Base-by-base conservation (phyloP, 2,113 vertebrate genomes). In the Zapornia atra region DNA sequence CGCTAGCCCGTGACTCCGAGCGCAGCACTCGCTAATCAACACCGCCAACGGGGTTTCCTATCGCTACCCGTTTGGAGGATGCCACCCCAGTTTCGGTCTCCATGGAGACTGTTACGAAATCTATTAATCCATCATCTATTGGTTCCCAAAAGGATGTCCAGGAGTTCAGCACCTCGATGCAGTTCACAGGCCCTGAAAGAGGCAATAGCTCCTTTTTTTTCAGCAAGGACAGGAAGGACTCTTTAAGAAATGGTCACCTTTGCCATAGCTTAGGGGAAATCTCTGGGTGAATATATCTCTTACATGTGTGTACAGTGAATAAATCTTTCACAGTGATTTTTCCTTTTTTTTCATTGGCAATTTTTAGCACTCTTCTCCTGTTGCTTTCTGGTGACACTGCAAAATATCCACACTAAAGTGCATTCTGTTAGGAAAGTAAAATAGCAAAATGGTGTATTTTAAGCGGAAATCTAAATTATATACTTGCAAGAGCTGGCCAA, bases 381-480 rank as follows among this genome's bases (percentile, higher is more conserved):
- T 75, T 80, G 34, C 73, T 94, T 95, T 85, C 84, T 93, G 86
- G 83, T 94, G 92, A 77, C 66, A 60, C 31, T 84, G 95, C 56
- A 91, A 85, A 94, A 96, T 91, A 95, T 82, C 82, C 68, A 57
- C 75, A 65, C 42, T 86, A 42, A 76, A 90, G 59, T 91, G 75
- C 57, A 93, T 96, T 96, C 96, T 88, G 73, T 96, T 89, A 86
- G 65, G 79, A 90, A 96, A 96, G 96, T 86, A 91, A 96, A 96
- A 95, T 83, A 93, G 65, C 71, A 86, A 65, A 95, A 76, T 60
- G 34, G 53, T 80, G 48, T 92, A 71, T 95, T 98, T 95, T 95
- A 97, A 94, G 87, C 94, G 70, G 93, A 92, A 97, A 96, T 97
- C 82, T 93, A 96, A 96, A 98, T 94, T 0, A 96, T 79, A 72